phyloP scores from a whole-genome alignment of 2,888 invertebrate genomes.

The Stenolophus ochropezus region DNA sequence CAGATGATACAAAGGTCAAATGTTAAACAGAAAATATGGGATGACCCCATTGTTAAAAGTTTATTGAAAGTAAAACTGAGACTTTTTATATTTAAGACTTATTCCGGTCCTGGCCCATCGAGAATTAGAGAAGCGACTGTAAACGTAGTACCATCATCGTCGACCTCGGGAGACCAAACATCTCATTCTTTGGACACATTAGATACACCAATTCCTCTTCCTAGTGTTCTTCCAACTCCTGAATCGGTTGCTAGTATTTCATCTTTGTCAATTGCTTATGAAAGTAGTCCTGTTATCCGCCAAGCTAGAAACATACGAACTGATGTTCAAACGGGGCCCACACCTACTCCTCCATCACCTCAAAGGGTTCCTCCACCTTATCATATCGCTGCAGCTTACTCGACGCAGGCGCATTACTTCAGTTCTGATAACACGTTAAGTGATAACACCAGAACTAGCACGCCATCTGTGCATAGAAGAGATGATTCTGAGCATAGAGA shows the following conservation, averaged over 20 bases:
- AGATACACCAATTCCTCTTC: not conserved
- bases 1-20: too few relatives aligned
- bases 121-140: constrained; percentile 73
- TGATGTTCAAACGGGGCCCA: constrained; percentile 21
- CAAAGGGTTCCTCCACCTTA: constrained; percentile 82
- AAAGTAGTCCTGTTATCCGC: constrained; percentile 70
- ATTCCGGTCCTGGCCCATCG: constrained; percentile 66
- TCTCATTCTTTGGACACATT: constrained; percentile 62
- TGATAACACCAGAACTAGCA: constrained; percentile 68
- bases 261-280: constrained; percentile 68
- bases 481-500: too few relatives aligned
- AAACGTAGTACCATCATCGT: constrained; percentile 66
- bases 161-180: constrained; percentile 32
- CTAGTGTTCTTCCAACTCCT: not conserved
- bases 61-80: too few relatives aligned
- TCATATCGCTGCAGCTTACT: constrained; percentile 88
- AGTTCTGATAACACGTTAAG: constrained; percentile 67
- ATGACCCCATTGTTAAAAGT: too few relatives aligned
- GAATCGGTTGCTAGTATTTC: constrained; percentile 43
- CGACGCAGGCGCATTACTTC: constrained; percentile 85
- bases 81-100: not conserved
- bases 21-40: too few relatives aligned
- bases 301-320: constrained; percentile 71
- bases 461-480: not conserved
- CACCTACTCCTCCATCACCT: constrained; percentile 20